Percentiles rank a stretch among this genome's conserved stretches.
phyloP scores from a whole-genome alignment of 2,797 vertebrate species.

The Sternarchorhynchus goeldii region DNA sequence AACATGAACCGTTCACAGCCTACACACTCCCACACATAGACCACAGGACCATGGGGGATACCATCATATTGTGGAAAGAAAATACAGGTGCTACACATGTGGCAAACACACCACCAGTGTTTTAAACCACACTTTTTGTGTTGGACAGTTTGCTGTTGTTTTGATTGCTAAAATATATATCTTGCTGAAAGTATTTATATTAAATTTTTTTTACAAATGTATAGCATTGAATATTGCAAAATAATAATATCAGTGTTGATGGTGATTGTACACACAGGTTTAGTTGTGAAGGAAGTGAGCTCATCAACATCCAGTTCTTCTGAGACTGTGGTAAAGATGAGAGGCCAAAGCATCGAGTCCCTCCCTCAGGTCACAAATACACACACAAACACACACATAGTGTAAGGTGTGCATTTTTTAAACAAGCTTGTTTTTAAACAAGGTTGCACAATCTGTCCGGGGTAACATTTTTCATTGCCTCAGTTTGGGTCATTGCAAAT shows the following conservation, averaged over 20 bases:
- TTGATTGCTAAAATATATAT: too few species aligned
- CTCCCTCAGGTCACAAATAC: slow-evolving; percentile 85
- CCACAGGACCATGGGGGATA: too few species aligned
- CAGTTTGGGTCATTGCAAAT: too few species aligned
- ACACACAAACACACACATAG: slow-evolving; percentile 6
- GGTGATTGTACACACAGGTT: slow-evolving; percentile 70
- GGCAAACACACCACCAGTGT: too few species aligned
- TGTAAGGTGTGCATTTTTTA: background rate
- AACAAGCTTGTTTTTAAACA: too few species aligned
- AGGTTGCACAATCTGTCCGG: too few species aligned
- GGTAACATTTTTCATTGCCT: too few species aligned
- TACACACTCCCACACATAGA: background rate
- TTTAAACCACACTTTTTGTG: too few species aligned
- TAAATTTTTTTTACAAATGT: background rate
- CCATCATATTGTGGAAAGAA: too few species aligned
- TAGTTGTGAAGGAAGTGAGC: slow-evolving; percentile 93
- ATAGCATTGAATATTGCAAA: background rate
- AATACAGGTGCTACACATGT: too few species aligned
- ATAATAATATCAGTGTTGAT: background rate
- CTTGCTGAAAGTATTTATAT: too few species aligned
- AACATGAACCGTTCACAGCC: background rate
- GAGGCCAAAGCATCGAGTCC: slow-evolving; percentile 95
- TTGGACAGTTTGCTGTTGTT: too few species aligned
- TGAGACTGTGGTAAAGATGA: slow-evolving; percentile 94
- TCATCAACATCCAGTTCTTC: slow-evolving; percentile 98